These are phyloP conservation scores for Melanitta fusca DNA, from an alignment of 2,797 vertebrate genomes.

Conservation along the genomic window DNA sequence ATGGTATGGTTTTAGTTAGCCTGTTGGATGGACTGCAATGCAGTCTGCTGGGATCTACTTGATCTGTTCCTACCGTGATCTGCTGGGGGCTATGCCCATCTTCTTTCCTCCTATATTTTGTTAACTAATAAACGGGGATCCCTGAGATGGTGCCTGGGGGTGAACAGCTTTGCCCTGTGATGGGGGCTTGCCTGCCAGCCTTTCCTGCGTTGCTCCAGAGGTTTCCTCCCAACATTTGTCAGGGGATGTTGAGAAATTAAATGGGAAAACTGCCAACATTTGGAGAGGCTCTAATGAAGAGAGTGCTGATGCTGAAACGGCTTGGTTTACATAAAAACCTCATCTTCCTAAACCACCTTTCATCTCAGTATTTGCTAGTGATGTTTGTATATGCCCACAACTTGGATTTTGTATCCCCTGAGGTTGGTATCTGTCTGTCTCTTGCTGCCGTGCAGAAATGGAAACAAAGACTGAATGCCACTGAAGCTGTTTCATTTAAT, in stretches of 20 bases:
- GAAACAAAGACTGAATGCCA: background rate
- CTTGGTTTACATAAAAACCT: background rate
- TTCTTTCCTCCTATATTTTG: background rate
- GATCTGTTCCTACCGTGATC: background rate
- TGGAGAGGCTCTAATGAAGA: background rate
- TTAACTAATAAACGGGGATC: fast-evolving
- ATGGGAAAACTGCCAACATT: background rate
- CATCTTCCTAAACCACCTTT: background rate
- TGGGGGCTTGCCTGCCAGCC: background rate
- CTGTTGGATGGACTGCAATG: fast-evolving
- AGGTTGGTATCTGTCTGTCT: background rate
- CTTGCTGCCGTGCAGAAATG: background rate
- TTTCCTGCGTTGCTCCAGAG: background rate
- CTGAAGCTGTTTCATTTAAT: background rate
- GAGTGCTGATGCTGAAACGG: background rate
- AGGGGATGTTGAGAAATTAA: background rate
- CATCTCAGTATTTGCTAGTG: background rate
- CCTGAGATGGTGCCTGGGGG: background rate
- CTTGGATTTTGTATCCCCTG: background rate
- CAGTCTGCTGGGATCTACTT: fast-evolving
- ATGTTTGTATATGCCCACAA: background rate
- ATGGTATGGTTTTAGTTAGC: background rate
- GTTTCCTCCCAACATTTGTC: background rate
- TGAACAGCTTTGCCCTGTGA: fast-evolving
- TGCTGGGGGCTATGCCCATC: background rate